Conservation (phyloP, 2,113 vertebrate species). For the Eolophus roseicapilla region DNA sequence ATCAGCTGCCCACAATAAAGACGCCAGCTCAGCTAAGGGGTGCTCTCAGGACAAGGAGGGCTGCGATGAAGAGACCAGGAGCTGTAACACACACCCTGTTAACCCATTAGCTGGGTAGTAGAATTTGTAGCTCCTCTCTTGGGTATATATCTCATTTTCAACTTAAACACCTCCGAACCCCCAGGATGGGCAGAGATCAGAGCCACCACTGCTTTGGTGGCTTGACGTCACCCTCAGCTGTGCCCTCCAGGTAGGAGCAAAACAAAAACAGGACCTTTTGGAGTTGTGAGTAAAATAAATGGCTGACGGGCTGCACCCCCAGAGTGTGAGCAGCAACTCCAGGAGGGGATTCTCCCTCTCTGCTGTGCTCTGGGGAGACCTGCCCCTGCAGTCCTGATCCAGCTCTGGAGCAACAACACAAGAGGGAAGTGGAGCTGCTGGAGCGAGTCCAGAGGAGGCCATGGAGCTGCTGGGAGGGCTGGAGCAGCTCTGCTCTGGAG, state of each 20-base stretch:
- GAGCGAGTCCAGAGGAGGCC: no score
- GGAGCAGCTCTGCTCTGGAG: no score
- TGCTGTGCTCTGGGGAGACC: no score
- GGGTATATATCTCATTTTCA: neutral
- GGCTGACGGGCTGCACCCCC: neutral
- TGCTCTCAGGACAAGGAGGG: neutral
- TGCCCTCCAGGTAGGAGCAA: neutral
- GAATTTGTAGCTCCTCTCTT: neutral
- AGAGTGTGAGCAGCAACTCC: neutral
- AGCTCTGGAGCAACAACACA: no score
- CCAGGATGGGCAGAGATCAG: neutral
- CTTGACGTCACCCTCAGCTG: neutral
- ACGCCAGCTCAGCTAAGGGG: neutral
- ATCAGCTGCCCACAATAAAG: neutral
- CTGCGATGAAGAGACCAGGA: neutral
- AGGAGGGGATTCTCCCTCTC: no score
- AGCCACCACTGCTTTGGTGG: neutral
- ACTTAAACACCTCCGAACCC: neutral
- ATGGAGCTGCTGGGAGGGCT: no score
- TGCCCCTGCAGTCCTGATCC: no score
- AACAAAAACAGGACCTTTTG: neutral
- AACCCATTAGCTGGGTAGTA: neutral
- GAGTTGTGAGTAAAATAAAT: neutral
- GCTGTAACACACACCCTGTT: accelerated
- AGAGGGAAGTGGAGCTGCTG: no score